Base-by-base conservation (phyloP, 2,888 invertebrate species). In the Torymus texanus region DNA sequence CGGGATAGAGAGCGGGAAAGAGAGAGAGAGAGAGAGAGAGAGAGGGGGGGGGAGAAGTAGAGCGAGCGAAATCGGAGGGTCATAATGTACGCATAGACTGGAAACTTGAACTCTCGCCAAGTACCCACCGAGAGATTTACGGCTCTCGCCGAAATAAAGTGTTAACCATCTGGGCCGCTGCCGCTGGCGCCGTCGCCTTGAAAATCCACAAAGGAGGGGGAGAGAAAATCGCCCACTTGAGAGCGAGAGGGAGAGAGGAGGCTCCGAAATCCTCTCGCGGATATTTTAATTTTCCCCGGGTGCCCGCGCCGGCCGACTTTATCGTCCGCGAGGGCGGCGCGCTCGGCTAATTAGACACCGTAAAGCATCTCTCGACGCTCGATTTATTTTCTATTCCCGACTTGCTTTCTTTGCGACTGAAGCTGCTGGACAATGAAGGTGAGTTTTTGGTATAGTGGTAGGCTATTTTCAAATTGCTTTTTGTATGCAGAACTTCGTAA, bases 21-120 rank as follows among this genome's bases (percentile, higher is more conserved):
- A 50, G 51, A 16, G 59, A 21, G 59, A 58, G 53, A 29, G 62
- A 41, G 53, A 65, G 53, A 16, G n/a, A 59, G 59, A 51, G 56
- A 16, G 10, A 61, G 29, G 14, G 4, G 1, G 29, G n/a, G 63
- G 24, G 55, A 41, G 62, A 18, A 21, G 18, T 56, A 70, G 65
- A 18, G 21, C 14, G 74, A 53, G 65, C 59, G 55, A 70, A 65
- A 74, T 74, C 74, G 70, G 59, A 55, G 77, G 63, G 77, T 82
- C 78, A 84, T 83, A 83, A 82, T 81, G 80, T 83, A 84, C 82
- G 83, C 83, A 83, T 83, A 72, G 84, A 83, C 83, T 83, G 80
- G 77, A 83, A 82, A 82, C 81, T 85, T 84, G 84, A 83, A 68
- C 74, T 75, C 55, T 63, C 16, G 62, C 66, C 51, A 21, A 56